Conservation (phyloP, 1,140 invertebrate genomes). For the Notospermus geniculatus region DNA sequence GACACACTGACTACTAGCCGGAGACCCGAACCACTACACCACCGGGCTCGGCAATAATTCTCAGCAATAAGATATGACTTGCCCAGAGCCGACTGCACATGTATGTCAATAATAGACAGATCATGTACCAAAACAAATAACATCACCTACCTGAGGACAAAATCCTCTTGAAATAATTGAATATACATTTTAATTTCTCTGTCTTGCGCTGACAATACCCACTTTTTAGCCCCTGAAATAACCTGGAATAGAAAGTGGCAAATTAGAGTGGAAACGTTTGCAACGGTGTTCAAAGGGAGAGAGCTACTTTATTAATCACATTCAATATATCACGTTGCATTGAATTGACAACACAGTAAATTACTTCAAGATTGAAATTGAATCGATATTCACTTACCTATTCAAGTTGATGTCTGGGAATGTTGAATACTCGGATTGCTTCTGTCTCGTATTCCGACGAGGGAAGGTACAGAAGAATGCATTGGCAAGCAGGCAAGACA, state of each 20-base stretch:
- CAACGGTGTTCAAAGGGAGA: no score
- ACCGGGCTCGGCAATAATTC: no score
- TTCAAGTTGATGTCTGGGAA: slow-evolving; percentile 89
- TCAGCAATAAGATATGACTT: no score
- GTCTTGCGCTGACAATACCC: slow-evolving; percentile 31
- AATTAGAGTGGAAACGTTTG: no score
- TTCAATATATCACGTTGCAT: no score
- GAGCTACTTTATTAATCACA: no score
- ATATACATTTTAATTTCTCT: slow-evolving; percentile 86
- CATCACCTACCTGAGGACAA: slow-evolving; percentile 45
- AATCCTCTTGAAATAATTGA: slow-evolving; percentile 83
- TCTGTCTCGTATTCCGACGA: slow-evolving; percentile 57
- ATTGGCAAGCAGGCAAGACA: slow-evolving; percentile 84
- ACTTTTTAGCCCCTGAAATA: slow-evolving; percentile 30
- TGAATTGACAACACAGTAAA: no score
- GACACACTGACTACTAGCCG: no score
- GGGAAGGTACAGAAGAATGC: slow-evolving; percentile 97
- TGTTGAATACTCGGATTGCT: slow-evolving; percentile 48
- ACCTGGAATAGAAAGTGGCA: slow-evolving; percentile 27
- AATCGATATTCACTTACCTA: slow-evolving; percentile 60
- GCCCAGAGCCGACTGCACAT: no score
- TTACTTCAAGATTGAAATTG: no score
- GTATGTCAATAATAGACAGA: no score
- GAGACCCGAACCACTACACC: no score
- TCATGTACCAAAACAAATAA: background rate